These are phyloP conservation scores for Caenorhabditis elegans DNA, from an alignment of 1,140 invertebrate species.

Conservation along the genomic window DNA sequence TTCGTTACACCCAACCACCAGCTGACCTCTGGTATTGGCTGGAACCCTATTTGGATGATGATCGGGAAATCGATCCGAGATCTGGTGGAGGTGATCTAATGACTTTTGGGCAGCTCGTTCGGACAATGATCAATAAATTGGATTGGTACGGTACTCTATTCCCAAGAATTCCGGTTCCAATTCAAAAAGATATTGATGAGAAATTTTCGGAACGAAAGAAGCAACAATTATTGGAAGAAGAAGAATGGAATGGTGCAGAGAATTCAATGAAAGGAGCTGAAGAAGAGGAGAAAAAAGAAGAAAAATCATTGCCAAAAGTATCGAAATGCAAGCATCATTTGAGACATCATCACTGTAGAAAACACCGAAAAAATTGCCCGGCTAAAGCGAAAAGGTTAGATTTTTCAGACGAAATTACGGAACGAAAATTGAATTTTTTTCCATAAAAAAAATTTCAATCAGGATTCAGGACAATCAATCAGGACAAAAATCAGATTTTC, in stretches of 20 bases:
- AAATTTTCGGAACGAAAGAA: conserved; percentile 59
- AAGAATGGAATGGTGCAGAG: conserved; percentile 28
- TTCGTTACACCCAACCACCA: conserved; percentile 91
- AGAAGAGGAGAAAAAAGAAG: conserved; percentile 23
- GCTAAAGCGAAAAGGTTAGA: conserved; percentile 59
- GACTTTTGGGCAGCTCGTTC: conserved; percentile 86
- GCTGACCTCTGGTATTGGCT: conserved; percentile 94
- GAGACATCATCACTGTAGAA: conserved; percentile 63
- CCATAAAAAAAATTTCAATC: no score
- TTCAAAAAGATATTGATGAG: conserved; percentile 73
- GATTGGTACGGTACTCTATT: conserved; percentile 98
- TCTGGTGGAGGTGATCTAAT: conserved; percentile 91
- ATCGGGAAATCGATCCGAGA: conserved; percentile 83
- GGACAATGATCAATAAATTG: conserved; percentile 89
- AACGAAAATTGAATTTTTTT: no score
- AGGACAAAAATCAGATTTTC: no score
- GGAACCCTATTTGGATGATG: conserved; percentile 80
- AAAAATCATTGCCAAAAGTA: neutral
- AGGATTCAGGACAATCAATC: no score
- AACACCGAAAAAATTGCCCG: conserved; percentile 58
- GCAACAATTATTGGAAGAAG: conserved; percentile 23
- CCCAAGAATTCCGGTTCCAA: conserved; percentile 97
- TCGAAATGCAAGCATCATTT: conserved; percentile 59
- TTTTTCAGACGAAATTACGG: no score
- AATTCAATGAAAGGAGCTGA: neutral